Evolutionary conservation across 2,797 vertebrate species (phyloP), one percentile per base, ranked within the genome.

Genomic region (Sebastes oblongus): DNA sequence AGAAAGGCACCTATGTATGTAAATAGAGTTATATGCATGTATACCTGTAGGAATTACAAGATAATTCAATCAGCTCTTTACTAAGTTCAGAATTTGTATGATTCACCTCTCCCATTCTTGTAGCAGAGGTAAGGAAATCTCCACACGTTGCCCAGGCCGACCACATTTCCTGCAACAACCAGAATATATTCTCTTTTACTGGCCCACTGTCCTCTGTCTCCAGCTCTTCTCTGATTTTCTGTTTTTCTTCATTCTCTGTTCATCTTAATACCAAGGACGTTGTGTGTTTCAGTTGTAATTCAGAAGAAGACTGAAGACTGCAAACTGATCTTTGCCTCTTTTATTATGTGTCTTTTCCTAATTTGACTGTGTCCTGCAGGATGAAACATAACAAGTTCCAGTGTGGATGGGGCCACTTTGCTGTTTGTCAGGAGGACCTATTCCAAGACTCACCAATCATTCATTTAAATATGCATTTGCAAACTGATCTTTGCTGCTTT

Each of bases 91-190:
- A 56, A 25, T 65, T 27, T n/a, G 6, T 29, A 36, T 6, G 4
- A 54, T 6, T 88, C 77, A 93, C 92, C 92, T 72, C 91, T 89
- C 14, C 91, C 75, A 3, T 94, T 81, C 75, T 88, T 94, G 80
- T 93, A 93, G 77, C 93, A 94, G 36, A 94, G 88, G 25, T 94
- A 91, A 3, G 92, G 88, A 76, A 94, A 95, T 56, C 91, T 86
- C 91, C 90, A 94, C 60, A 95, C 77, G 1, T 94, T 94, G 6
- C 93, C 92, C 79, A 93, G 69, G n/a, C 93, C 89, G 1, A 93
- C 84, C 52, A 92, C 88, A 73, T 89, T 84, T 59, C 91, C 91
- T 25, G 91, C 90, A 54, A 93, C 85, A 13, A 91, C 91, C 77
- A 94, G 66, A 27, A 92, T 14, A 66, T 85, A 93, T 72, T 93